Base-by-base conservation (phyloP, 64 coral and sea anemone genomes). In the Acropora tenuis region DNA sequence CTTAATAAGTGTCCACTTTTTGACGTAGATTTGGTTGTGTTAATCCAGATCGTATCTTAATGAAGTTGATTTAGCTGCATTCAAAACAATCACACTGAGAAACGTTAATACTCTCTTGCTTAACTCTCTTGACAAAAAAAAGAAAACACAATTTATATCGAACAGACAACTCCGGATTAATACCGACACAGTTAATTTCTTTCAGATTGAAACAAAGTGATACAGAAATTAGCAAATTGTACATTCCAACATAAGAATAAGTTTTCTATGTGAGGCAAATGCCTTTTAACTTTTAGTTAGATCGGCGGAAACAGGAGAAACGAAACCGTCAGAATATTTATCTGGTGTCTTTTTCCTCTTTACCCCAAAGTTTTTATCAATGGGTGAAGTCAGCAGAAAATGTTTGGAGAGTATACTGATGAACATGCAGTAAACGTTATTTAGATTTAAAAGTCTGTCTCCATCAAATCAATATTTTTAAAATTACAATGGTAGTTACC, bases 81-180 rank as follows among this genome's bases (percentile, higher is more conserved):
- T 18, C 12, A 85, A 71, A 85, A 85, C 46, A 85, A 48, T 48
- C 48, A 41, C 82, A 71, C 47, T 72, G 13, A 85, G 63, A 85
- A 84, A 85, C 72, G 66, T 85, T 85, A 85, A 85, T 65, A 44
- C 8, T 43, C 60, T 18, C 43, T 76, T 76, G 43, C 74, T 45
- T 30, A 68, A 43, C 72, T 71, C 44, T 43, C 5, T 55, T 55
- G 52, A 55, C 52, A 55, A 55, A 10, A 55, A 10, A 55, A 55
- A 0, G 10, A 55, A 55, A 55, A 55, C 10, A 55, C 5, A 7
- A 55, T 7, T 7, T 5, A 55, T 55, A 10, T 55, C 52, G 30
- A 30, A 30, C 30, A 30, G 30, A 0, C 30, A 30, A 30, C 30
- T 30, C 30, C 30, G 30, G 30, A 30, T 30, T 30, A 30, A 30